phyloP scores from a whole-genome alignment of 2,888 invertebrate genomes.

The Phymatocera aterrima region DNA sequence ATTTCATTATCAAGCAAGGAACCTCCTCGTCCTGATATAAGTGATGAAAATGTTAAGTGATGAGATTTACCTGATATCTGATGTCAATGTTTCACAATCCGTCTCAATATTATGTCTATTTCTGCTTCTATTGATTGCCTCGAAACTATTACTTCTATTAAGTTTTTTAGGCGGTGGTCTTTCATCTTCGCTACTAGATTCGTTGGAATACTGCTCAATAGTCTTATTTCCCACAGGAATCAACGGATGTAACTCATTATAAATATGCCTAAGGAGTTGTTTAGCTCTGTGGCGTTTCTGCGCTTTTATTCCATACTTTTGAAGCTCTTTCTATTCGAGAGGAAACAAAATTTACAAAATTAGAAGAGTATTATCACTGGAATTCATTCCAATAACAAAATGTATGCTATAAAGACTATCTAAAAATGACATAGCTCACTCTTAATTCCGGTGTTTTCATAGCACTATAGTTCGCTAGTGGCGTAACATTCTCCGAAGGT shows the following conservation, averaged over 20 bases:
- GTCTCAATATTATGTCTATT: not conserved
- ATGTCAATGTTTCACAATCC: not conserved
- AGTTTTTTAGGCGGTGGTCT: slow-evolving; percentile 9
- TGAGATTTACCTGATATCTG: not conserved
- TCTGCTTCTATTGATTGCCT: not conserved
- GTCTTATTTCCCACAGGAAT: slow-evolving; percentile 48
- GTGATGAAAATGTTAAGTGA: not conserved
- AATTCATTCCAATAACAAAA: slow-evolving; percentile 22
- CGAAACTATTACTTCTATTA: slow-evolving; percentile 36
- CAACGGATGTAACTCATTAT: slow-evolving; percentile 76
- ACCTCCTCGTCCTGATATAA: too few relatives aligned
- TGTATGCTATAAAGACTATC: not conserved
- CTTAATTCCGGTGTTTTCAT: slow-evolving; percentile 77
- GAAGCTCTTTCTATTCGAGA: slow-evolving; percentile 74
- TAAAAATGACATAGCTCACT: slow-evolving; percentile 66
- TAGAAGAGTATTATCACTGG: not conserved
- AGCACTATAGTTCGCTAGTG: slow-evolving; percentile 75
- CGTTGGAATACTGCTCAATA: not conserved
- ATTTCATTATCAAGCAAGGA: too few relatives aligned
- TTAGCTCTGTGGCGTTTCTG: slow-evolving; percentile 76
- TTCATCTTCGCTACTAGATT: slow-evolving; percentile 28
- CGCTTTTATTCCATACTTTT: slow-evolving; percentile 77
- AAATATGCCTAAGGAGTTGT: slow-evolving; percentile 76
- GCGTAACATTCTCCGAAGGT: slow-evolving; percentile 71
- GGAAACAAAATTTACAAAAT: slow-evolving; percentile 22